Evolutionary conservation across 2,888 invertebrate genomes (phyloP).

Genomic region (Macrophya annulata): DNA sequence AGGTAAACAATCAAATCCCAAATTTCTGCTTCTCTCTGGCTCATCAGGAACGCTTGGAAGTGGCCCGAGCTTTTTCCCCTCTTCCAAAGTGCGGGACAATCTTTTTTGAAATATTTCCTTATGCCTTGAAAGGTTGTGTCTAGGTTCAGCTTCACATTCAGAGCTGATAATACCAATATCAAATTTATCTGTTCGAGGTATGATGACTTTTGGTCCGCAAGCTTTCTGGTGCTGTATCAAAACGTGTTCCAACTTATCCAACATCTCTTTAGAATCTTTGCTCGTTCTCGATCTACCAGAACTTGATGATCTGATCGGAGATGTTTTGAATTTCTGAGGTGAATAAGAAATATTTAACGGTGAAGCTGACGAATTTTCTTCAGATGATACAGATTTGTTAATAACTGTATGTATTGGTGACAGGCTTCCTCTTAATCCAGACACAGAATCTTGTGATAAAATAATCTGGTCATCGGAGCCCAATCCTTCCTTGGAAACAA

Average conservation of each 20-base stretch:
- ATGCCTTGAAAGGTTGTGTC: slow-evolving; percentile 58
- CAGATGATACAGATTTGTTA: slow-evolving; percentile 40
- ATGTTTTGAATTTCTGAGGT: slow-evolving; percentile 52
- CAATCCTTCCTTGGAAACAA: slow-evolving; percentile 1
- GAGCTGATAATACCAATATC: slow-evolving; percentile 68
- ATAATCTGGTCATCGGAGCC: slow-evolving; percentile 21
- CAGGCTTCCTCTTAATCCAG: not conserved
- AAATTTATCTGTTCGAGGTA: slow-evolving; percentile 60
- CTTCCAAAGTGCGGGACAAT: slow-evolving; percentile 63
- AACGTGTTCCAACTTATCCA: slow-evolving; percentile 84
- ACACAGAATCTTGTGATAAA: not conserved
- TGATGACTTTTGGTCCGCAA: slow-evolving; percentile 65
- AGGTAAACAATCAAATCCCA: slow-evolving; percentile 75
- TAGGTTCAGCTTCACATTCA: slow-evolving; percentile 73
- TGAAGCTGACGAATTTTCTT: slow-evolving; percentile 33
- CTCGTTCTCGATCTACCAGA: slow-evolving; percentile 58
- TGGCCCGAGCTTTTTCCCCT: slow-evolving; percentile 59
- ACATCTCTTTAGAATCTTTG: slow-evolving; percentile 84
- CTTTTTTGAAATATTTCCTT: slow-evolving; percentile 62
- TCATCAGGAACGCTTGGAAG: slow-evolving; percentile 55
- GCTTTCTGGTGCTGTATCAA: slow-evolving; percentile 80
- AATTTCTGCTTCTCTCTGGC: slow-evolving; percentile 70
- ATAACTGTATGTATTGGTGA: slow-evolving; percentile 12
- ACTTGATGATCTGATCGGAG: slow-evolving; percentile 61
- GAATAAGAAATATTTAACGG: slow-evolving; percentile 44